Evolutionary conservation across 2,113 vertebrate species (phyloP), one percentile per base, ranked within the genome.

Genomic region (Rhineura floridana): DNA sequence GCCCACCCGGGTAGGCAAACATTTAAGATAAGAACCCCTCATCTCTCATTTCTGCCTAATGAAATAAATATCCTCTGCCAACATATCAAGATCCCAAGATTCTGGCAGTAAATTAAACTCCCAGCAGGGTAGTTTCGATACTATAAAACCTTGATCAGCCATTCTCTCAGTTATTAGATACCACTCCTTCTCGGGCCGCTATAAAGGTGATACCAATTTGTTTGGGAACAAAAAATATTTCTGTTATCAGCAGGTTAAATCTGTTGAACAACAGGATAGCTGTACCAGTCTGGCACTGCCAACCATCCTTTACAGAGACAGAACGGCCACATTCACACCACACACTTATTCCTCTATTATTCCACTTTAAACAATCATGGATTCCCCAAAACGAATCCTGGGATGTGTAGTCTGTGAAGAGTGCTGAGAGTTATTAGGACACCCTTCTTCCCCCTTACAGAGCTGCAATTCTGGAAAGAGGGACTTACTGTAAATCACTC

Each of bases 21-120:
- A 42, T 44, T 72, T 81, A 69, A 52, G 44, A 10, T 87, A 15
- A 69, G 44, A 13, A 33, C 46, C 79, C 78, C 52, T 73, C 12
- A n/a, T 59, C 39, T 84, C 83, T 79, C 76, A 73, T 72, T 85
- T 65, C 33, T 39, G 77, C 52, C 67, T 81, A 85, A 85, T 65
- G 55, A n/a, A 62, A 87, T 55, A 81, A 59, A 50, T 65, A 50
- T 85, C 65, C n/a, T 50, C 88, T 85, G 33, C 67, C 67, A 78
- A 83, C 52, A 83, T 55, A 42, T 23, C 6, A 62, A 6, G 46
- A 73, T 52, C 67, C 76, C 23, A 69, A 80, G 30, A 84, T n/a
- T 28, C 30, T 59, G 52, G 39, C 36, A 52, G n/a, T 75, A 87
- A 48, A 87, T 82, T 73, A 50, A 85, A 36, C 25, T 63, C 69